Conservation (phyloP, 2,113 vertebrate species). For the Craseonycteris thonglongyai region DNA sequence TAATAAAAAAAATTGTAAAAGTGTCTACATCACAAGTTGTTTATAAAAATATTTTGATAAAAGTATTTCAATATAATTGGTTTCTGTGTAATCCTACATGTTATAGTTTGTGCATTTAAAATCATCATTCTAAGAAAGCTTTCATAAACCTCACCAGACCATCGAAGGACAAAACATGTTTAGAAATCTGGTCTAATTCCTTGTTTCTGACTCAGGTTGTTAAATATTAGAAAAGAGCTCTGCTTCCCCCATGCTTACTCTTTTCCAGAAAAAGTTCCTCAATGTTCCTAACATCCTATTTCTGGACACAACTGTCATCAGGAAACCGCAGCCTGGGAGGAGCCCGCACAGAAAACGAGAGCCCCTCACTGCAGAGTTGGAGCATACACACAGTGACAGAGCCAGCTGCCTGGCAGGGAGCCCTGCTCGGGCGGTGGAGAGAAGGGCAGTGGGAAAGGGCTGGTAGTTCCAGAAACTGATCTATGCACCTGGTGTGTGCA, state of each 20-base stretch:
- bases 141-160: background rate
- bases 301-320: background rate
- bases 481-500: background rate
- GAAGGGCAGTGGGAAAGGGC: background rate
- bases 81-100: background rate
- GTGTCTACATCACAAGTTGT: background rate
- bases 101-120: background rate
- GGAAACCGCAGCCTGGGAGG: background rate
- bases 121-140: background rate
- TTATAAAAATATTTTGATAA: background rate
- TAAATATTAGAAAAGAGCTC: background rate
- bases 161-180: background rate
- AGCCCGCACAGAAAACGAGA: background rate
- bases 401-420: background rate
- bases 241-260: background rate
- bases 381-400: background rate
- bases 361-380: background rate
- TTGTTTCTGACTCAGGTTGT: background rate
- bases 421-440: fast-evolving
- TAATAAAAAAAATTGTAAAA: background rate
- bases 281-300: background rate
- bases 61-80: background rate
- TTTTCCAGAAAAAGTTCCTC: background rate
- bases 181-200: background rate
- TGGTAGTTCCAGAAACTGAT: background rate